Evolutionary conservation across 64 coral and sea anemone genomes (phyloP), one percentile per base, ranked within the genome.

Genomic region (Montipora capricornis): DNA sequence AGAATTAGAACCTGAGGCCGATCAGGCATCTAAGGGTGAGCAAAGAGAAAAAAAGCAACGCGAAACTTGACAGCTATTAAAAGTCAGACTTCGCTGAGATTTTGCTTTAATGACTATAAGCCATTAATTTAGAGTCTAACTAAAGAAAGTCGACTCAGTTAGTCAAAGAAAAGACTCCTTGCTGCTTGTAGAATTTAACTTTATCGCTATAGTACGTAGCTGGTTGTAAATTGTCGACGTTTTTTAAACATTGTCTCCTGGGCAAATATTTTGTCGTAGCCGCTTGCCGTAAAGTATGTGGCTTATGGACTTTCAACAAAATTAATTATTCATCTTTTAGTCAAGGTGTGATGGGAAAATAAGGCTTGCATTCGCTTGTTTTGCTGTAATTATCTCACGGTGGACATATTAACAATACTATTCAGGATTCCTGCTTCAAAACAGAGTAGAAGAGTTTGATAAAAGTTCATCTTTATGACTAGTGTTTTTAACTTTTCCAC

Each of bases 1-100:
- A 22, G 61, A 86, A 47, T 49, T 47, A 24, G 82, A 86, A 73
- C 62, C 82, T 0, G 82, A 86, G 20, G 82, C 82, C 12, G 82
- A 86, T 49, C 82, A 86, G 19, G 14, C 47, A 2, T 50, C 64
- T 51, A 70, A 67, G 71, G 82, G 82, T 86, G 66, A 50, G 67
- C 47, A 49, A 64, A 19, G 13, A 15, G 61, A 8, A 57, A 8
- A 57, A 57, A 57, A 8, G 53, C 53, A 57, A 57, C 6, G 53
- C 11, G 11, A 57, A 57, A 57, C 53, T 37, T 37, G 37, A 37
- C 37, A 37, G 37, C 37, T 37, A 37, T 37, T 37, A 37, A 37
- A 37, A 37, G 37, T 37, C 37, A 37, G 37, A 37, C 37, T 37
- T 37, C 1, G 3, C 53, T 57, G 0, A 8, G 53, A 57, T 37